Base-by-base conservation (phyloP, 2,797 vertebrate species). In the Pygocentrus nattereri region DNA sequence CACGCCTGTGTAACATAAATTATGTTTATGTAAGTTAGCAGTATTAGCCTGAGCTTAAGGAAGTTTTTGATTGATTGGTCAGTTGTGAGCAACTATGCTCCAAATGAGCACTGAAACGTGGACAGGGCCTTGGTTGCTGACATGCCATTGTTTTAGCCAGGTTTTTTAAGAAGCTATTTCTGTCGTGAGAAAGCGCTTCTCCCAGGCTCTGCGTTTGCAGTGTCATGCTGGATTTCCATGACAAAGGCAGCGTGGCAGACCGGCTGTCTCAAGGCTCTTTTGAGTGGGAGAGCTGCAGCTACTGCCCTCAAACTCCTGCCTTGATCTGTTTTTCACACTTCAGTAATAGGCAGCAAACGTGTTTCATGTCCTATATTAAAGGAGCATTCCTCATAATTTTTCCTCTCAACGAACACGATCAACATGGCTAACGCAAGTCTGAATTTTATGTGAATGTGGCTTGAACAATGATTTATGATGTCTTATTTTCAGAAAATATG, bases 221-320 rank as follows among this genome's bases (percentile, higher is more conserved):
- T 85, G 88, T 89, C 85, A 90, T 83, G 85, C 82, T 78, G 38
- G 81, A 90, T 92, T 91, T 89, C 82, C 85, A 87, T 86, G 86
- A 89, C 85, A 90, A 90, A 91, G 83, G 54, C 69, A 67, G 41
- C 38, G 65, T 85, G 84, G 85, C 83, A 77, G 56, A 73, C 88
- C 78, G 82, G 88, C 82, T 83, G 81, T 86, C 59, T 84, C 82
- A 74, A 65, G 81, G 79, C 54, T 75, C 58, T 74, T 47, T 76
- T 78, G 74, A 56, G 70, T 75, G 31, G 0, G 18, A 65, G 56
- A 64, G 54, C 71, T 52, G 41, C 72, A 76, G 76, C 61, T 47
- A 21, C 72, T 67, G 82, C 76, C 71, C 62, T 54, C 67, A 16
- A 65, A 77, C 76, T 70, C 47, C 76, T 54, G 84, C 70, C 77